phyloP scores from a whole-genome alignment of 2,113 vertebrate genomes.

The Balaenoptera acutorostrata region DNA sequence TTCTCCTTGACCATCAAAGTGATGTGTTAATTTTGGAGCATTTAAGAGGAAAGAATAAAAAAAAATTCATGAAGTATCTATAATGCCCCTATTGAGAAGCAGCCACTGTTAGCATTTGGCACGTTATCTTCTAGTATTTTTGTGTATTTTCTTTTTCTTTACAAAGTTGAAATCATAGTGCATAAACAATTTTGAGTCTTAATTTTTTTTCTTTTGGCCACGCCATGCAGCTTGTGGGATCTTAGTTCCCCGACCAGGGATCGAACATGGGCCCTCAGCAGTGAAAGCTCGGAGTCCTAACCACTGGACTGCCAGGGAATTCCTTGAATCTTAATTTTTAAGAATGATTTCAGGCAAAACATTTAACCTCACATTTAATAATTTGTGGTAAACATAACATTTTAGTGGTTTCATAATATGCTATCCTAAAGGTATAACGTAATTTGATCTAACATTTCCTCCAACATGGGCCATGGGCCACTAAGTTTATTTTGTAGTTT shows the following conservation, averaged over 20 bases:
- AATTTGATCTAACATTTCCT: neutral
- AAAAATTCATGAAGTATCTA: neutral
- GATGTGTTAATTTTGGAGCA: neutral
- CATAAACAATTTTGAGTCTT: neutral
- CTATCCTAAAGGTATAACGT: neutral
- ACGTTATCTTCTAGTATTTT: neutral
- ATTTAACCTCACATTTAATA: constrained; percentile 10
- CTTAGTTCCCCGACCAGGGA: neutral
- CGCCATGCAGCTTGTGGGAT: neutral
- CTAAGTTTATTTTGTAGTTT: neutral
- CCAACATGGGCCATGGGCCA: neutral
- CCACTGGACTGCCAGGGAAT: neutral
- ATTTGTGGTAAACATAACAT: neutral
- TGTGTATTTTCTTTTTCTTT: neutral
- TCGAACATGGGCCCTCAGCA: too few species aligned
- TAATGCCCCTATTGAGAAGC: neutral
- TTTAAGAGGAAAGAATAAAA: neutral
- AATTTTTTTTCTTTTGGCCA: neutral
- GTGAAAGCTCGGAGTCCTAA: neutral
- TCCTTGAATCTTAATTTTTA: neutral
- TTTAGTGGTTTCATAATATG: constrained; percentile 6
- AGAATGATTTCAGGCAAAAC: neutral
- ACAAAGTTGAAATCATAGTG: neutral
- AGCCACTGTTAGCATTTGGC: neutral
- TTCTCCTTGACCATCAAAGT: neutral